phyloP scores from a whole-genome alignment of 2,888 invertebrate species.

The Drosophila lacicola region DNA sequence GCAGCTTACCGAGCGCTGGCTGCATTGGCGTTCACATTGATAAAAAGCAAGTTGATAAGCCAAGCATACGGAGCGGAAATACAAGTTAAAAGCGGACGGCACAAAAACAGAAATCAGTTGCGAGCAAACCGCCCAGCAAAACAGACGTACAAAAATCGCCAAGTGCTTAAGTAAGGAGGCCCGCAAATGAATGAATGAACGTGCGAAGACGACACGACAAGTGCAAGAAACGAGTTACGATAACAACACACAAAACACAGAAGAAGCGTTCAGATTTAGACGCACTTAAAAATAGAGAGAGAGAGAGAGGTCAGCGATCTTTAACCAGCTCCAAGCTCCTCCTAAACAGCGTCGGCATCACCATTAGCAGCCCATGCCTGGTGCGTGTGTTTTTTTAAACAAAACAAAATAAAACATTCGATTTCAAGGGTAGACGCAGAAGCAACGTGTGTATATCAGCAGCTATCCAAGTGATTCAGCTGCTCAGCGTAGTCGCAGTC shows the following conservation, averaged over 20 bases:
- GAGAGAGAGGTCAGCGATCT: slow-evolving; percentile 74
- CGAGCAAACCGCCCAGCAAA: slow-evolving; percentile 60
- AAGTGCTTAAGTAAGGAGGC: slow-evolving; percentile 34
- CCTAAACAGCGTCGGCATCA: slow-evolving; percentile 28
- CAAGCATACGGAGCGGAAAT: slow-evolving; percentile 32
- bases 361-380: slow-evolving; percentile 27
- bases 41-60: slow-evolving; percentile 43
- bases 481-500: neutral
- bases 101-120: slow-evolving; percentile 59
- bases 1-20: slow-evolving; percentile 13
- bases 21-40: slow-evolving; percentile 30
- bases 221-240: slow-evolving; percentile 75
- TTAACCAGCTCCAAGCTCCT: slow-evolving; percentile 50
- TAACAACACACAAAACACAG: slow-evolving; percentile 52
- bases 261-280: slow-evolving; percentile 56
- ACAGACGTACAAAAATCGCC: slow-evolving; percentile 59
- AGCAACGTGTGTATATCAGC: slow-evolving; percentile 37
- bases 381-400: slow-evolving; percentile 31
- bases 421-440: slow-evolving; percentile 63
- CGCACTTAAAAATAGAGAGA: slow-evolving; percentile 7
- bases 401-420: slow-evolving; percentile 42
- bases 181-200: slow-evolving; percentile 63
- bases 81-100: slow-evolving; percentile 54
- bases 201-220: slow-evolving; percentile 42
- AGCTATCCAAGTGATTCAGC: slow-evolving; percentile 49